Conservation (phyloP, 37 sponge, comb jelly and placozoan species). For the Geodia barretti region DNA sequence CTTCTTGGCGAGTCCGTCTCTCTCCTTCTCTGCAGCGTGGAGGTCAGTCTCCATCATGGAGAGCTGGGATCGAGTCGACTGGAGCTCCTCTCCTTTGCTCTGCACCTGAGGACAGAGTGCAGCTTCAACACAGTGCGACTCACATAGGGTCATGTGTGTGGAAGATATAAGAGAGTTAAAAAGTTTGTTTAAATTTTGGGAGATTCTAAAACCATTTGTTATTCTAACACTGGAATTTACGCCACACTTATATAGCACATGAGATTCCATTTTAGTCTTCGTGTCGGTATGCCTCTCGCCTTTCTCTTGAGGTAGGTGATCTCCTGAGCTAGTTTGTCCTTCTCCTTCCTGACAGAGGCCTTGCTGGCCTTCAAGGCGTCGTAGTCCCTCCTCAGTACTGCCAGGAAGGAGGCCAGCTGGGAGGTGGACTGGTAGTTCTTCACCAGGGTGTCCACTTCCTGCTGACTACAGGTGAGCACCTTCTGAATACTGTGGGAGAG, state of each 20-base stretch:
- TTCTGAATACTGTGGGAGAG: background rate
- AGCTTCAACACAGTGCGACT: no score
- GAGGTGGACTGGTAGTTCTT: background rate
- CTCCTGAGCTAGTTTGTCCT: background rate
- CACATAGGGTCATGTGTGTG: no score
- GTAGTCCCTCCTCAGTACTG: conserved; percentile 13
- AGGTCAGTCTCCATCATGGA: conserved; percentile 22
- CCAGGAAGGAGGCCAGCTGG: background rate
- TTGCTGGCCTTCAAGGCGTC: conserved; percentile 32
- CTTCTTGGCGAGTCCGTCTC: conserved; percentile 20
- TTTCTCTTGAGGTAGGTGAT: background rate
- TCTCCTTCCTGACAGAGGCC: conserved; percentile 10
- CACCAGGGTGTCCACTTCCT: background rate
- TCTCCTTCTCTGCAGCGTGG: conserved; percentile 37
- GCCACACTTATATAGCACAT: background rate
- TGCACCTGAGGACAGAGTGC: background rate
- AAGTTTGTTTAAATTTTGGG: no score
- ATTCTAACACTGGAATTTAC: no score
- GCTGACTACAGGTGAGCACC: background rate
- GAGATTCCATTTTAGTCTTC: background rate
- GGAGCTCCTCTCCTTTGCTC: conserved; percentile 17
- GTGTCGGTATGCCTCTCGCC: background rate
- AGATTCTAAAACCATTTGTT: no score
- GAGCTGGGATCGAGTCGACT: background rate
- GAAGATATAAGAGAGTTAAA: no score